Evolutionary conservation across 2,113 vertebrate species (phyloP).

Genomic region (Heloderma charlesbogerti): DNA sequence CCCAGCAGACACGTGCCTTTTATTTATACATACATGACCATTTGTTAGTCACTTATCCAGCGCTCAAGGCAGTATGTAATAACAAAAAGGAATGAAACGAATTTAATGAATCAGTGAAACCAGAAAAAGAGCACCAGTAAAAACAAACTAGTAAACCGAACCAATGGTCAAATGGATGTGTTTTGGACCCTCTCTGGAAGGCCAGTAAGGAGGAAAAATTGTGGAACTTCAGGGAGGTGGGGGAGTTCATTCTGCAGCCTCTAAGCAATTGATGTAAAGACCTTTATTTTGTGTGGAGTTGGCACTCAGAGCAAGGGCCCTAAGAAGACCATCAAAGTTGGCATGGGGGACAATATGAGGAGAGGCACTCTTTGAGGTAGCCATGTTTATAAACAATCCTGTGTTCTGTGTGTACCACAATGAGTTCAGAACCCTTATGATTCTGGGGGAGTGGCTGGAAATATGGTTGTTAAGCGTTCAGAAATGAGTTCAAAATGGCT

Average conservation of each 20-base stretch:
- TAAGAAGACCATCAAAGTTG: neutral
- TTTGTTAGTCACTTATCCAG: neutral
- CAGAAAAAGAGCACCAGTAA: neutral
- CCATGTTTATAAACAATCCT: neutral
- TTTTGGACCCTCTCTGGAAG: neutral
- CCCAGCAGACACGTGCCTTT: neutral
- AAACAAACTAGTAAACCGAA: neutral
- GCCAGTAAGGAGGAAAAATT: neutral
- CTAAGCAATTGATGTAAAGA: neutral
- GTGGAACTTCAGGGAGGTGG: too few relatives aligned
- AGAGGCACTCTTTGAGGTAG: neutral
- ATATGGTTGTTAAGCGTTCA: neutral
- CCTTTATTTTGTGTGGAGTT: neutral
- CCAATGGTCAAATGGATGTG: neutral
- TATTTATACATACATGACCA: neutral
- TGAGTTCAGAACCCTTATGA: neutral
- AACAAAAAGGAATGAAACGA: neutral
- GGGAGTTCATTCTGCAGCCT: too few relatives aligned
- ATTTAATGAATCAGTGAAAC: neutral
- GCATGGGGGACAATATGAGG: neutral
- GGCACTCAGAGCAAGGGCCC: neutral
- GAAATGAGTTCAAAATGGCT: neutral
- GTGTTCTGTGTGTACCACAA: too few relatives aligned
- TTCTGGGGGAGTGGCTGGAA: neutral
- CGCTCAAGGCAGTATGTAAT: neutral